These are phyloP conservation scores for Ganaspis brasiliensis DNA, from an alignment of 2,888 invertebrate species.

Conservation along the genomic window DNA sequence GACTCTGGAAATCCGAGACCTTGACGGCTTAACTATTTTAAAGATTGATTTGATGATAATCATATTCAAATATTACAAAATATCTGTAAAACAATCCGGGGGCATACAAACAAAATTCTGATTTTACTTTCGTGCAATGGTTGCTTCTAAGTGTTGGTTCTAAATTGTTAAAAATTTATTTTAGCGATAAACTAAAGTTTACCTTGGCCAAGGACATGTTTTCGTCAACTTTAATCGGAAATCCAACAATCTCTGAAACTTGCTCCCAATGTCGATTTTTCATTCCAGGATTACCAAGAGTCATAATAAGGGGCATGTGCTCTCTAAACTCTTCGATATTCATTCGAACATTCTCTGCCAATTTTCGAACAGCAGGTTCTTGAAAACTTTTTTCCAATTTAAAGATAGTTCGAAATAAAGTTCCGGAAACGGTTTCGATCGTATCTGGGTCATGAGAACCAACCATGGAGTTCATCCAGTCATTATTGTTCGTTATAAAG, in stretches of 20 bases:
- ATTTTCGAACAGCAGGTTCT: conserved; percentile 86
- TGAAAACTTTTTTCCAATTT: conserved; percentile 94
- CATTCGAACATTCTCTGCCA: conserved; percentile 86
- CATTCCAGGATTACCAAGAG: conserved; percentile 97
- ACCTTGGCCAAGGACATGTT: conserved; percentile 92
- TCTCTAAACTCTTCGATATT: conserved; percentile 93
- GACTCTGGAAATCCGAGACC: no score
- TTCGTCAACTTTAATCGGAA: conserved; percentile 92
- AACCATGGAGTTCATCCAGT: conserved; percentile 91
- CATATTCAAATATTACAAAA: no score
- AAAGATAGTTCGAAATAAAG: conserved; percentile 87
- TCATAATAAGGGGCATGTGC: conserved; percentile 95
- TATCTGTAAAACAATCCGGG: no score
- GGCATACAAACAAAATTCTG: no score
- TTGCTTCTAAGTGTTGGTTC: no score
- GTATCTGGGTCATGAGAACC: conserved; percentile 93
- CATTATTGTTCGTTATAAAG: conserved; percentile 90
- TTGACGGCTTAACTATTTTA: no score
- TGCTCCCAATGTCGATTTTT: conserved; percentile 96
- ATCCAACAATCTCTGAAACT: conserved; percentile 96
- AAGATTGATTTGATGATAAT: no score
- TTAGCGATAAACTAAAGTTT: conserved; percentile 5
- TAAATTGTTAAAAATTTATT: conserved; percentile 4
- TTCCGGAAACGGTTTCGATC: conserved; percentile 90
- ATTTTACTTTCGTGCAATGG: no score